These are phyloP conservation scores for Etheostoma perlongum DNA, from an alignment of 2,797 vertebrate genomes.

Conservation along the genomic window DNA sequence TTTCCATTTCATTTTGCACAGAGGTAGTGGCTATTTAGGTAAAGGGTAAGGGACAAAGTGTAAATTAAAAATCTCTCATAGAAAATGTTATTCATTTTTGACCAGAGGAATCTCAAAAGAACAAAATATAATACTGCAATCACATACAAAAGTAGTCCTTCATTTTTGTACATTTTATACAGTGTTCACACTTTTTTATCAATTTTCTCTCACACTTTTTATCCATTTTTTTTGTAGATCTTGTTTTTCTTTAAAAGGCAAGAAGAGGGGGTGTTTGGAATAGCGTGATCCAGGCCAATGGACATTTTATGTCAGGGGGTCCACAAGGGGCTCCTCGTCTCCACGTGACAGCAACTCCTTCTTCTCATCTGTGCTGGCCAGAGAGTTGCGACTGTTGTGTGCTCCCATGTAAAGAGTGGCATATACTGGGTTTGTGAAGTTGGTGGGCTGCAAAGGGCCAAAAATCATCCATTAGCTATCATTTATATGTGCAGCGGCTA, in stretches of 20 bases:
- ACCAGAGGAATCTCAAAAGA: conserved; percentile 87
- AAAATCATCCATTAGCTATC: conserved; percentile 23
- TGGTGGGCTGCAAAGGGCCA: conserved; percentile 88
- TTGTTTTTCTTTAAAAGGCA: conserved; percentile 81
- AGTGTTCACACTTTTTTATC: conserved; percentile 83
- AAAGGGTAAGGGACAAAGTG: conserved; percentile 78
- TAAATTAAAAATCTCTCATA: conserved; percentile 85
- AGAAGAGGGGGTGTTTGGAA: conserved; percentile 77
- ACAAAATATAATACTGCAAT: conserved; percentile 99
- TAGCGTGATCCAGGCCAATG: conserved; percentile 56
- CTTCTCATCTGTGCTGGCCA: conserved; percentile 99
- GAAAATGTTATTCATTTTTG: conserved; percentile 83
- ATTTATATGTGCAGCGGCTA: not conserved
- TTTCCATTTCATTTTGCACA: conserved; percentile 86
- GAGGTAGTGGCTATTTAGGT: conserved; percentile 89
- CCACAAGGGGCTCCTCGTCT: conserved; percentile 92
- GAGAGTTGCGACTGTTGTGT: conserved; percentile 95
- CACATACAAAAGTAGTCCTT: conserved; percentile 99
- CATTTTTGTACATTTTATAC: conserved; percentile 92
- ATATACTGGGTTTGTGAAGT: conserved; percentile 98
- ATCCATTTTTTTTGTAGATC: conserved; percentile 58
- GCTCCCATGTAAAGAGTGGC: conserved; percentile 98
- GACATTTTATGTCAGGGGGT: conserved; percentile 91
- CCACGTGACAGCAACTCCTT: conserved; percentile 93
- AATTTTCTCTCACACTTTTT: conserved; percentile 77